Evolutionary conservation across 2,888 invertebrate genomes (phyloP).

Genomic region (Adelognathus sp.): DNA sequence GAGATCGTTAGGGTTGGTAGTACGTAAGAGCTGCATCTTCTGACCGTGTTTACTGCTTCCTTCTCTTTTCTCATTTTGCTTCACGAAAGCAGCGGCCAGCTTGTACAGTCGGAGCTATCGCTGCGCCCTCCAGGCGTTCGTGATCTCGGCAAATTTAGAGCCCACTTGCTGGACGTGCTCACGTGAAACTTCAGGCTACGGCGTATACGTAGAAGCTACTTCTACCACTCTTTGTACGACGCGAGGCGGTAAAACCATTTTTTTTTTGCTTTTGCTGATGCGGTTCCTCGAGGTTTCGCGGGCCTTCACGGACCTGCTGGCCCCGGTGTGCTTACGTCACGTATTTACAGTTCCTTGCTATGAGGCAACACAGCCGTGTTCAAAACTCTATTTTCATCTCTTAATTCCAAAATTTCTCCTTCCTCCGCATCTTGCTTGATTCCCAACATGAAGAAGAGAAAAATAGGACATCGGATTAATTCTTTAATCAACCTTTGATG

Average conservation of each 20-base stretch:
- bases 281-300: constrained; percentile 17
- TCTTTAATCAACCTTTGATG: no score
- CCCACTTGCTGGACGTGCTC: constrained; percentile 28
- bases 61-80: not conserved
- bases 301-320: not conserved
- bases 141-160: constrained; percentile 54
- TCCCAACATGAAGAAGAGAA: no score
- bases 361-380: not conserved
- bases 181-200: not conserved
- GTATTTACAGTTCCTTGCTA: not conserved
- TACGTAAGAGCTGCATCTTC: constrained; percentile 39
- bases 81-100: constrained; percentile 40
- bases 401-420: not conserved
- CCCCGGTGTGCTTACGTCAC: not conserved
- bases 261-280: not conserved
- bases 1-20: constrained; percentile 51
- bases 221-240: constrained; percentile 7
- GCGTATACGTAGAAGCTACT: not conserved
- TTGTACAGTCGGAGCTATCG: constrained; percentile 40
- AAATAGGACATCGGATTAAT: no score
- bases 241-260: constrained; percentile 21
- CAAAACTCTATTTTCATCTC: not conserved
- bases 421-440: no score
- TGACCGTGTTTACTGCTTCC: constrained; percentile 25
- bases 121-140: constrained; percentile 53